phyloP scores from a whole-genome alignment of 1,140 invertebrate genomes.

The Bombus huntii region DNA sequence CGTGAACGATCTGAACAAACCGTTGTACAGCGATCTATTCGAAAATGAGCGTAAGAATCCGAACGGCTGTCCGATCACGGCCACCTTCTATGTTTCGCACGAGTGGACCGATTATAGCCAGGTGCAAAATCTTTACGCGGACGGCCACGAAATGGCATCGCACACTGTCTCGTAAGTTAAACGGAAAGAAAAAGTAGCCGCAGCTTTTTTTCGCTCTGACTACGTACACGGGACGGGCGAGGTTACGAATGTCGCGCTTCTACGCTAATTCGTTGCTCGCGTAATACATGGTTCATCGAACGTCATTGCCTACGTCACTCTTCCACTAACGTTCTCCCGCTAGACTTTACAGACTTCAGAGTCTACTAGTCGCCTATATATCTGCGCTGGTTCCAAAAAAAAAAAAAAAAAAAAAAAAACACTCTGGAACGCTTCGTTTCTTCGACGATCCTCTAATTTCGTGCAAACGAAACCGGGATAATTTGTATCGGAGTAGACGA shows the following conservation, averaged over 20 bases:
- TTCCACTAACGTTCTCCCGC: constrained; percentile 16
- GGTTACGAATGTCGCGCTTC: not conserved
- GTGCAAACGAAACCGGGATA: no score
- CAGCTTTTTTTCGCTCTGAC: not conserved
- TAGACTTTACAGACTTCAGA: not conserved
- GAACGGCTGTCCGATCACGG: constrained; percentile 97
- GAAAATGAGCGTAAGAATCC: constrained; percentile 95
- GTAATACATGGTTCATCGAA: constrained; percentile 33
- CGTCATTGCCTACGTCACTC: constrained; percentile 51
- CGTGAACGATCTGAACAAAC: constrained; percentile 96
- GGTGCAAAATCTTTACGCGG: constrained; percentile 96
- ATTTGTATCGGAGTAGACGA: not conserved
- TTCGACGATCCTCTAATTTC: constrained; percentile 38
- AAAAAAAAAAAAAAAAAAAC: not conserved
- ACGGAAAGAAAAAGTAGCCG: not conserved
- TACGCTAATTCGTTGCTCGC: constrained; percentile 21
- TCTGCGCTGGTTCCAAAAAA: not conserved
- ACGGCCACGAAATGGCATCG: constrained; percentile 97
- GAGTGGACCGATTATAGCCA: constrained; percentile 99
- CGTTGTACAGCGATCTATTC: constrained; percentile 93
- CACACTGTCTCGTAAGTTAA: constrained; percentile 97
- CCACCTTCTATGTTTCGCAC: constrained; percentile 98
- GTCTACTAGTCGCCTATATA: not conserved
- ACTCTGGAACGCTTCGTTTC: not conserved
- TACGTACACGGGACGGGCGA: not conserved